phyloP scores from a whole-genome alignment of 2,797 vertebrate genomes.

The Cheirogaleus major region DNA sequence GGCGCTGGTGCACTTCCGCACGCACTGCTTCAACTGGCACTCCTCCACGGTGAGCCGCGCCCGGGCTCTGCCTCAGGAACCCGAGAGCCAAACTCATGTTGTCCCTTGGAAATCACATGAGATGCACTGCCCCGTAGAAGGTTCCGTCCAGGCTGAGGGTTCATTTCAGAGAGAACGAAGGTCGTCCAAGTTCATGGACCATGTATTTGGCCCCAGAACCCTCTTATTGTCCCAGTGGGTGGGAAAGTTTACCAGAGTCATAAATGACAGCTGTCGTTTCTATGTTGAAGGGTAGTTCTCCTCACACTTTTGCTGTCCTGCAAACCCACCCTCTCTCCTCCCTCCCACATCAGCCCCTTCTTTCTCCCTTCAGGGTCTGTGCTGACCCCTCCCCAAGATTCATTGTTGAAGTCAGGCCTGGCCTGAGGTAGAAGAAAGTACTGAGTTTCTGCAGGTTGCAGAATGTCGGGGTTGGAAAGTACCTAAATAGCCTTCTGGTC shows the following conservation, averaged over 20 bases:
- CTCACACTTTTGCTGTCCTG: background rate
- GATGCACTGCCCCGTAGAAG: background rate
- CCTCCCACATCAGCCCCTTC: background rate
- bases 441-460: background rate
- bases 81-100: rapidly evolving
- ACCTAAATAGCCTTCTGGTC: background rate
- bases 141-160: background rate
- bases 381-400: background rate
- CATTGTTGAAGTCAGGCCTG: background rate
- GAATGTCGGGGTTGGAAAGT: background rate
- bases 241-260: background rate
- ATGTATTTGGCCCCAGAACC: background rate
- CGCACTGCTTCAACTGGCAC: constrained; percentile 96
- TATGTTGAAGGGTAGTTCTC: background rate
- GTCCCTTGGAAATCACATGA: rapidly evolving
- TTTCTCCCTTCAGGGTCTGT: background rate
- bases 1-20: constrained; percentile 89
- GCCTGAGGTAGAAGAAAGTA: background rate
- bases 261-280: rapidly evolving
- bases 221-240: background rate
- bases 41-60: constrained; percentile 84
- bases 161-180: background rate
- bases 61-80: rapidly evolving
- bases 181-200: rapidly evolving
- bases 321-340: rapidly evolving